Evolutionary conservation across 2,113 vertebrate species (phyloP).

Genomic region (Xenopus borealis): DNA sequence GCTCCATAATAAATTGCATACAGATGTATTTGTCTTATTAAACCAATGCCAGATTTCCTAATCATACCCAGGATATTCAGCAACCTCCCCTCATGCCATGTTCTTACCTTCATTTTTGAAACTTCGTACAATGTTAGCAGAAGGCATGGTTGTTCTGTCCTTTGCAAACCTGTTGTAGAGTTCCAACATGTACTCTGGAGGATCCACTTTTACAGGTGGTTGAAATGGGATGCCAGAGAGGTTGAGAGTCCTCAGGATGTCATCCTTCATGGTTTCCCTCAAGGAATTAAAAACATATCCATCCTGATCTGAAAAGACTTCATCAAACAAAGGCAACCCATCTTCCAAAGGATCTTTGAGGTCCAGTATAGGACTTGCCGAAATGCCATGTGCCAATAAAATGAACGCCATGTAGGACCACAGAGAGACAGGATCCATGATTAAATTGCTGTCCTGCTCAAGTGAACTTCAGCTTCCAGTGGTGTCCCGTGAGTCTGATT

Average conservation of each 20-base stretch:
- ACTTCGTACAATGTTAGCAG: slow-evolving; percentile 91
- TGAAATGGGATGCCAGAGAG: slow-evolving; percentile 75
- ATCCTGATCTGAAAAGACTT: slow-evolving; percentile 80
- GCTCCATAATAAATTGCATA: not conserved
- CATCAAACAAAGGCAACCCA: slow-evolving; percentile 76
- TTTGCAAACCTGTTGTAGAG: slow-evolving; percentile 94
- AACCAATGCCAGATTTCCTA: not conserved
- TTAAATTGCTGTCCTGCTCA: slow-evolving; percentile 44
- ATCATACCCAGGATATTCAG: not conserved
- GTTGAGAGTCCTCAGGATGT: slow-evolving; percentile 87
- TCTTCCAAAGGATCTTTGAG: slow-evolving; percentile 77
- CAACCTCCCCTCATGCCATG: not conserved
- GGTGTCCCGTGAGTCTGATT: slow-evolving; percentile 61
- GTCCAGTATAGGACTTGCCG: slow-evolving; percentile 78
- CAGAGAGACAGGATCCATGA: slow-evolving; percentile 60
- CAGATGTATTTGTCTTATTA: not conserved
- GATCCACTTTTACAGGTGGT: slow-evolving; percentile 74
- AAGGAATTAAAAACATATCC: slow-evolving; percentile 78
- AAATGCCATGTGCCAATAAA: slow-evolving; percentile 58
- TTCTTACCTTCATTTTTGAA: slow-evolving; percentile 94
- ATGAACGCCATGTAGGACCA: slow-evolving; percentile 56
- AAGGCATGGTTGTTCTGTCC: slow-evolving; percentile 85
- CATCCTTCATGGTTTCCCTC: slow-evolving; percentile 82
- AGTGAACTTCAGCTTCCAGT: slow-evolving; percentile 50
- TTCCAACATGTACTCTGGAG: slow-evolving; percentile 96